These are phyloP conservation scores for Erethizon dorsatum DNA, from an alignment of 2,797 vertebrate genomes.

Conservation along the genomic window DNA sequence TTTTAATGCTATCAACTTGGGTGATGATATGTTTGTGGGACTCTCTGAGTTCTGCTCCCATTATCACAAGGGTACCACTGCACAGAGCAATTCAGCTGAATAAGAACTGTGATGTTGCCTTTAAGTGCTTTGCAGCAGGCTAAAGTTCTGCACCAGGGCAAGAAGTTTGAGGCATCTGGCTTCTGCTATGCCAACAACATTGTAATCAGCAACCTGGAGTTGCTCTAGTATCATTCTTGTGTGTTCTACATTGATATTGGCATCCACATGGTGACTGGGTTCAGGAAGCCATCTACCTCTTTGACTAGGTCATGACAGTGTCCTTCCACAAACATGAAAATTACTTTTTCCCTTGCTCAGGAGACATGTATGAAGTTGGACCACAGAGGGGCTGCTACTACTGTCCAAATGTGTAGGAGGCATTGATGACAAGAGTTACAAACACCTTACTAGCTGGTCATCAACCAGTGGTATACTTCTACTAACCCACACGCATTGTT, in stretches of 20 bases:
- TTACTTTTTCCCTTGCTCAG: slow-evolving; percentile 98
- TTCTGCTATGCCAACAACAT: slow-evolving; percentile 99
- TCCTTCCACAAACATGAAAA: slow-evolving; percentile 99
- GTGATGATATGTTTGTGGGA: slow-evolving; percentile 96
- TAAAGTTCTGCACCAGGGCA: slow-evolving; percentile 96
- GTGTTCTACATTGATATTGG: slow-evolving; percentile 99
- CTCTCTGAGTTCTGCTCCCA: slow-evolving; percentile 97
- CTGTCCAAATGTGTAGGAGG: slow-evolving; percentile 96
- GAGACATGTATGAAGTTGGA: slow-evolving; percentile 99
- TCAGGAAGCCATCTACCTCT: slow-evolving; percentile 97
- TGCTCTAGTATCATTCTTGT: slow-evolving; percentile 97
- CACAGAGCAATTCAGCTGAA: slow-evolving; percentile 97
- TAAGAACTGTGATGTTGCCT: slow-evolving; percentile 97
- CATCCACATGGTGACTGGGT: slow-evolving; percentile 97
- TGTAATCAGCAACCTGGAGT: slow-evolving; percentile 97
- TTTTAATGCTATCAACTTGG: slow-evolving; percentile 96
- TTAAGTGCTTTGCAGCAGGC: slow-evolving; percentile 93
- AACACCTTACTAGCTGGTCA: slow-evolving; percentile 97
- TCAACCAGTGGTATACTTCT: slow-evolving; percentile 98
- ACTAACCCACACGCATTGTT: slow-evolving; percentile 98
- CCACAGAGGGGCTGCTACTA: slow-evolving; percentile 99
- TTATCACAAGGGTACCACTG: slow-evolving; percentile 95
- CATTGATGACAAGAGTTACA: slow-evolving; percentile 98
- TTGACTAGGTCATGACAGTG: slow-evolving; percentile 97
- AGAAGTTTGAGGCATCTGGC: slow-evolving; percentile 98